Base-by-base conservation (phyloP, 2,888 invertebrate species). In the Dione vanillae region DNA sequence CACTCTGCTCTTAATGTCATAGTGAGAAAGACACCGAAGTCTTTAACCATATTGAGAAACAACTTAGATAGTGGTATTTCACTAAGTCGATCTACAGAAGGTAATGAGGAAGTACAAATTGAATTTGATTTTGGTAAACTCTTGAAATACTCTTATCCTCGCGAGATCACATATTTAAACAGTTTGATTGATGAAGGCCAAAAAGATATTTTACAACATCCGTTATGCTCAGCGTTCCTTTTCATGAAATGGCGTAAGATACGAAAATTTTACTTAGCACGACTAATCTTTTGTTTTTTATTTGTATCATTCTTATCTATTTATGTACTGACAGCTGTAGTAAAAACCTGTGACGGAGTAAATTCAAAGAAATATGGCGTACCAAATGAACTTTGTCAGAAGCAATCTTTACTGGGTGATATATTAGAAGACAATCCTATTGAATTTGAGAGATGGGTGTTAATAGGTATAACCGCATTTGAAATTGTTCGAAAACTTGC, bases 241-340 rank as follows among this genome's bases (percentile, higher is more conserved):
- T 96, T 97, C 86, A 95, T 98, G 81, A 98, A 98, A 83, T 98
- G 98, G 98, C 96, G 96, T 77, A 97, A 97, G 87, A 97, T 98
- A 79, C 94, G 97, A 70, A 97, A 97, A 84, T 98, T 97, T 87
- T 98, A 97, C 86, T 95, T 97, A 66, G 97, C 96, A 0, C 94
- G 97, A 72, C 93, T 97, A 72, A 94, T 97, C 64, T 97, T 97
- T 84, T 97, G 96, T 86, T 95, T 96, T 73, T 93, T 96, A 27
- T 97, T 97, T 85, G 96, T 97, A 64, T 88, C 96, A 37, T 96
- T 97, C 79, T 90, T 97, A 66, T 97, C 97, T 1, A 93, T 96
- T 47, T 97, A 97, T 85, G 97, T 97, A 1, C 89, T 97, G 78
- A 97, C 96, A 3, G 96, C 96, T 0, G 88, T 97, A 69, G 97